Evolutionary conservation across 2,113 vertebrate species (phyloP).

Genomic region (Emydura subglobosa): DNA sequence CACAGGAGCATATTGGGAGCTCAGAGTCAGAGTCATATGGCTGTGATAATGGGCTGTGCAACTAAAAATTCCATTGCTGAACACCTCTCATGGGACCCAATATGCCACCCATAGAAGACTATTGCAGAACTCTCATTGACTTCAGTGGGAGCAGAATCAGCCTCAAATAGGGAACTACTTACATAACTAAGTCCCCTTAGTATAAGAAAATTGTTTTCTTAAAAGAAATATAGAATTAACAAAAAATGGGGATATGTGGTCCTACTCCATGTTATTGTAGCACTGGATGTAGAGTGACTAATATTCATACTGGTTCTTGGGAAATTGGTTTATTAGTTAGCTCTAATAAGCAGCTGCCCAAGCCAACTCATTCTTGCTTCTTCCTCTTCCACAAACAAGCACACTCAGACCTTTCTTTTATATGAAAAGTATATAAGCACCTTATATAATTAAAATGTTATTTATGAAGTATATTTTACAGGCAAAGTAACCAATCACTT

Average conservation of each 20-base stretch:
- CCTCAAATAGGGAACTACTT: not conserved
- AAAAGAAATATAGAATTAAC: not conserved
- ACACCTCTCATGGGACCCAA: not conserved
- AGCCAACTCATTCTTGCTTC: not conserved
- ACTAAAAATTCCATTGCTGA: not conserved
- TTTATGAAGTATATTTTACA: not conserved
- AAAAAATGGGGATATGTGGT: not conserved
- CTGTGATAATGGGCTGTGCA: not conserved
- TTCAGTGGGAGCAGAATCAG: not conserved
- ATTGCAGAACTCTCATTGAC: not conserved
- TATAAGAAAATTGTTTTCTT: not conserved
- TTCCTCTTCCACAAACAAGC: not conserved
- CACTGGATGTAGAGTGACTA: not conserved
- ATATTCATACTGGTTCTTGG: accelerated
- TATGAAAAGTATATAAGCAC: not conserved
- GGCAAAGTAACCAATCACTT: not conserved
- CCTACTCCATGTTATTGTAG: not conserved
- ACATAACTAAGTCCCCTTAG: not conserved
- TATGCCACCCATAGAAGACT: accelerated
- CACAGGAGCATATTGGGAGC: not conserved
- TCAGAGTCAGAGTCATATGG: not conserved
- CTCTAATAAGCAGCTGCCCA: not conserved
- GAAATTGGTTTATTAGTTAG: not conserved
- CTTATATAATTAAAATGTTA: not conserved
- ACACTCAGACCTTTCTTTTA: not conserved